phyloP scores from a whole-genome alignment of 2,113 vertebrate genomes.

The Pelobates fuscus region DNA sequence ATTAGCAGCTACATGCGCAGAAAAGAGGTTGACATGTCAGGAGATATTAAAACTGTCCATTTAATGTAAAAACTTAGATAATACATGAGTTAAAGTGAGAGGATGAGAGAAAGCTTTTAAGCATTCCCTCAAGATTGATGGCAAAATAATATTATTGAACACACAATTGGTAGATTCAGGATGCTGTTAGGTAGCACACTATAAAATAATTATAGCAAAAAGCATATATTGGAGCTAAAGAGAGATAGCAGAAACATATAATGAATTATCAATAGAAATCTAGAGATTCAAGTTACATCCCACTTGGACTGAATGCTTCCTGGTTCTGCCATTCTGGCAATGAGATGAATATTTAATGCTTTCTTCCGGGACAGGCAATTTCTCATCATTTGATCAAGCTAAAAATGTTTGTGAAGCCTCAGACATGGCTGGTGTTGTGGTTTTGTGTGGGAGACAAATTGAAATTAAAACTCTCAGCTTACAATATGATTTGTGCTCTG shows the following conservation, averaged over 20 bases:
- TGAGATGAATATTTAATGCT: constrained; percentile 61
- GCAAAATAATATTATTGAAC: constrained; percentile 72
- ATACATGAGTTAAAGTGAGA: constrained; percentile 80
- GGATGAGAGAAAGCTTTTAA: constrained; percentile 84
- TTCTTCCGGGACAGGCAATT: constrained; percentile 59
- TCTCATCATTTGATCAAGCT: constrained; percentile 49
- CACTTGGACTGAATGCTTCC: constrained; percentile 71
- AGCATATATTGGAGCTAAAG: constrained; percentile 67
- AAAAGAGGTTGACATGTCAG: constrained; percentile 73
- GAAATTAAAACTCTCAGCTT: constrained; percentile 50
- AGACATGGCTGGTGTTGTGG: constrained; percentile 41
- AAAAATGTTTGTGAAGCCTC: constrained; percentile 42
- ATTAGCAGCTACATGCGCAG: constrained; percentile 65
- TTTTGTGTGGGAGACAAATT: constrained; percentile 47
- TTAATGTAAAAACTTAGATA: constrained; percentile 83
- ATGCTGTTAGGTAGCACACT: constrained; percentile 70
- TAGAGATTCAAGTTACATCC: constrained; percentile 67
- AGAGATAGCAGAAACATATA: constrained; percentile 63
- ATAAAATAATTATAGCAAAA: constrained; percentile 75
- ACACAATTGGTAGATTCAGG: constrained; percentile 66
- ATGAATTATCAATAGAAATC: constrained; percentile 78
- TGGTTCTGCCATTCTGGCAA: constrained; percentile 66
- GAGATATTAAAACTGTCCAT: constrained; percentile 80
- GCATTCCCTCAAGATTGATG: constrained; percentile 74
- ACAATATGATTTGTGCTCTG: constrained; percentile 46